A percentile compares a stretch with the other conserved stretches of the same genome.
phyloP scores from a whole-genome alignment of 2,113 vertebrate genomes.

The Glaucomys volans region DNA sequence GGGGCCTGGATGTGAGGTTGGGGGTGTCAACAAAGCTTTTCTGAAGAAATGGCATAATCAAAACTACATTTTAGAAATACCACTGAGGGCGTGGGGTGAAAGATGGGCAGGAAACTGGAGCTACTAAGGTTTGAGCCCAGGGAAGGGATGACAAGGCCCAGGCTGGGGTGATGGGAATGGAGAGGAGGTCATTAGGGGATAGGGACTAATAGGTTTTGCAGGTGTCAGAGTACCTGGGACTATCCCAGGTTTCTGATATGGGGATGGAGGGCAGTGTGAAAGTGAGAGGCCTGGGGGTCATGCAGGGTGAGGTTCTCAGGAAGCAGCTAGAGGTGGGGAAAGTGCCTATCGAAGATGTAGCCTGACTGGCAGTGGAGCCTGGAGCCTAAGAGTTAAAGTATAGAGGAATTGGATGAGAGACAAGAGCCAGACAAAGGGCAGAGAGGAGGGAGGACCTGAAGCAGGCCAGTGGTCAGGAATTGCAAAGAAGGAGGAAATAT shows the following conservation, averaged over 20 bases:
- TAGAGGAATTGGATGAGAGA: neutral
- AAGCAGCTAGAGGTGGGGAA: neutral
- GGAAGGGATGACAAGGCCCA: neutral
- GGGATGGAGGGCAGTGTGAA: neutral
- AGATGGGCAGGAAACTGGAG: neutral
- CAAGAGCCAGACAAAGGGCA: neutral
- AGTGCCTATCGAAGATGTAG: neutral
- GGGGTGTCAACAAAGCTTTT: neutral
- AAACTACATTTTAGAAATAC: neutral
- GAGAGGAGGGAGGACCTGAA: neutral
- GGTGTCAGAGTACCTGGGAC: neutral
- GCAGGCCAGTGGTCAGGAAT: neutral
- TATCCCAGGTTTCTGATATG: neutral
- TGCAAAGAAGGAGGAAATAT: neutral
- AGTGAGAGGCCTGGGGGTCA: neutral
- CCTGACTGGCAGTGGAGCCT: neutral
- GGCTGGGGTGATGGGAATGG: too few species aligned
- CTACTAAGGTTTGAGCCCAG: neutral
- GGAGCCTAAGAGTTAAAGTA: neutral
- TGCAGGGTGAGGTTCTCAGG: neutral
- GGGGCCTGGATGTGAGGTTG: neutral
- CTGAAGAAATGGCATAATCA: neutral
- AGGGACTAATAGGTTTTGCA: neutral
- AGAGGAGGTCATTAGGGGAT: neutral
- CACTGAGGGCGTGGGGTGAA: neutral